phyloP scores from a whole-genome alignment of 2,113 vertebrate species.

The Petrocephalus zakoni region DNA sequence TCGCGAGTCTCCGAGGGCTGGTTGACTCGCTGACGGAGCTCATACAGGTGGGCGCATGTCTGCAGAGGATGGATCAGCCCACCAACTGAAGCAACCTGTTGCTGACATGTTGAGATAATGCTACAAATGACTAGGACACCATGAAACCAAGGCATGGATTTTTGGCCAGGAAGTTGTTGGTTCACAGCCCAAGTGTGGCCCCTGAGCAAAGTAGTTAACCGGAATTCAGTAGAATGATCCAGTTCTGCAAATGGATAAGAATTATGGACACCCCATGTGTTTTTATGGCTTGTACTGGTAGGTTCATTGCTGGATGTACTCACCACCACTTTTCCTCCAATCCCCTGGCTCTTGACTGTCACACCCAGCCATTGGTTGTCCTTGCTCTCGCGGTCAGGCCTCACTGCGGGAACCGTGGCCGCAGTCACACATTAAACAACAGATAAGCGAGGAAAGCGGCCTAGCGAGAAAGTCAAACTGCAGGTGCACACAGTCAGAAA shows the following conservation, averaged over 20 bases:
- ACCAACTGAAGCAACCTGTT: not conserved
- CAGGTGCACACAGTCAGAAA: no score
- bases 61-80: conserved; percentile 32
- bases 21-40: conserved; percentile 75
- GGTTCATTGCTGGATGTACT: conserved; percentile 45
- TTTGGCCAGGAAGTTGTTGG: not conserved
- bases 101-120: not conserved
- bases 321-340: conserved; percentile 89
- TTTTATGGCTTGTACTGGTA: not conserved
- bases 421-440: conserved; percentile 15
- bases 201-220: not conserved
- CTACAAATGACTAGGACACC: not conserved
- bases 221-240: not conserved
- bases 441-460: not conserved
- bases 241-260: not conserved
- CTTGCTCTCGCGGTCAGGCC: conserved; percentile 74
- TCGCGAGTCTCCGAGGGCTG: conserved; percentile 81
- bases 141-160: not conserved
- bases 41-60: conserved; percentile 90
- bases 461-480: not conserved
- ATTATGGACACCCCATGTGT: not conserved
- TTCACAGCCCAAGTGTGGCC: not conserved
- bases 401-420: conserved; percentile 50
- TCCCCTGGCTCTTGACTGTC: conserved; percentile 84
- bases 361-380: conserved; percentile 95